Conservation (phyloP, 2,797 vertebrate species). For the Centroberyx gerrardi region DNA sequence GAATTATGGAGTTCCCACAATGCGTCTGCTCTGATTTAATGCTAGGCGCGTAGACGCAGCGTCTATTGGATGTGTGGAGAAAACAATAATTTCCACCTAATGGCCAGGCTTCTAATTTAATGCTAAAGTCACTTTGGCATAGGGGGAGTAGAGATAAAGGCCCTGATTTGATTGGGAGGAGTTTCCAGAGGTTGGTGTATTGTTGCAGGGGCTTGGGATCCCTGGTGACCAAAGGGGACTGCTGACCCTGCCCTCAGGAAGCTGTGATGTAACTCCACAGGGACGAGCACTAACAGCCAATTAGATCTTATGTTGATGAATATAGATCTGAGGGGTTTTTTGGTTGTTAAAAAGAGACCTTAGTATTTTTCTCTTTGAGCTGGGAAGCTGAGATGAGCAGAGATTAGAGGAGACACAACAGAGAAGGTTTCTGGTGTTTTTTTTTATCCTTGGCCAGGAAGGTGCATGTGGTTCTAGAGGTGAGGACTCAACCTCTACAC, state of each 20-base stretch:
- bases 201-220: constrained; percentile 44
- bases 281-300: constrained; percentile 36
- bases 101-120: constrained; percentile 70
- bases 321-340: constrained; percentile 20
- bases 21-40: constrained; percentile 70
- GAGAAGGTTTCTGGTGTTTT: neutral
- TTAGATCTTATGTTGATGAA: constrained; percentile 49
- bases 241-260: constrained; percentile 62
- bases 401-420: constrained; percentile 13
- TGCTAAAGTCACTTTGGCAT: constrained; percentile 67
- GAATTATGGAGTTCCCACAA: constrained; percentile 74
- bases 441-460: neutral
- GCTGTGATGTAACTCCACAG: constrained; percentile 61
- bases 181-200: constrained; percentile 58
- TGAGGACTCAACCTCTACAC: neutral
- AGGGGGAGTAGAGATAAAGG: constrained; percentile 37
- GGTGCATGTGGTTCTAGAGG: neutral
- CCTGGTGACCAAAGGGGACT: constrained; percentile 39
- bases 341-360: constrained; percentile 4
- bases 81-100: constrained; percentile 66
- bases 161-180: constrained; percentile 7
- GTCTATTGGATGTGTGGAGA: constrained; percentile 76
- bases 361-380: neutral
- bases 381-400: neutral
- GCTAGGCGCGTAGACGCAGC: constrained; percentile 48